A percentile compares a stretch with the other conserved stretches of the same genome.
These are phyloP conservation scores for Phengaris alcon DNA, from an alignment of 2,888 invertebrate genomes.

Conservation along the genomic window DNA sequence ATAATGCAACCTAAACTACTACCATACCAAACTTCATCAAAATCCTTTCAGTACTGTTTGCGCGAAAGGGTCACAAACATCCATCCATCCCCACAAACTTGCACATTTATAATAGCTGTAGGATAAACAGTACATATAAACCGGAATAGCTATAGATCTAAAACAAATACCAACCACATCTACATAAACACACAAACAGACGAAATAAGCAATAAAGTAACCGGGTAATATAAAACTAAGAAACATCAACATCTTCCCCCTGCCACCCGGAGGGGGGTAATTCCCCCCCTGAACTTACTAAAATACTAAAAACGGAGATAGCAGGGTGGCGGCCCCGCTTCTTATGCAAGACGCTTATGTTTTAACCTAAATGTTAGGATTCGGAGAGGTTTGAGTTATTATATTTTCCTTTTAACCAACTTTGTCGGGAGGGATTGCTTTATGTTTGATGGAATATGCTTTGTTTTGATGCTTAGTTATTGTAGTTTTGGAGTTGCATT, in stretches of 20 bases:
- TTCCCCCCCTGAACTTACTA: constrained; percentile 77
- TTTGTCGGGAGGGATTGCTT: constrained; percentile 24
- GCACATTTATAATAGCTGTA: not conserved
- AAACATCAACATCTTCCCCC: constrained; percentile 77
- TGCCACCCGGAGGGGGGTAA: constrained; percentile 58
- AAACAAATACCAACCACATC: constrained; percentile 55
- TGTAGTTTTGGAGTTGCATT: not conserved
- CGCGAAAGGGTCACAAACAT: no score
- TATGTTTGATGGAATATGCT: not conserved
- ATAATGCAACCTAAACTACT: no score
- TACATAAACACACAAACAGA: constrained; percentile 62
- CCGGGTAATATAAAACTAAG: constrained; percentile 79
- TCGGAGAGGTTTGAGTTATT: constrained; percentile 46
- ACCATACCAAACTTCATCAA: no score
- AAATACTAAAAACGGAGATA: constrained; percentile 80
- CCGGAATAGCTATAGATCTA: constrained; percentile 42
- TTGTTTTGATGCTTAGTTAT: not conserved
- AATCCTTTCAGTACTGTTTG: no score
- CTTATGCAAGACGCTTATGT: constrained; percentile 80
- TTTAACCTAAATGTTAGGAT: constrained; percentile 74
- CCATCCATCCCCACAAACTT: no score
- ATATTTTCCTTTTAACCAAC: constrained; percentile 40
- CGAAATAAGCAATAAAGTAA: constrained; percentile 78
- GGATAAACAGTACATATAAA: not conserved
- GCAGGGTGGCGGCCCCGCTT: constrained; percentile 67